Evolutionary conservation across 2,113 vertebrate species (phyloP).

Genomic region (Aramus guarauna): DNA sequence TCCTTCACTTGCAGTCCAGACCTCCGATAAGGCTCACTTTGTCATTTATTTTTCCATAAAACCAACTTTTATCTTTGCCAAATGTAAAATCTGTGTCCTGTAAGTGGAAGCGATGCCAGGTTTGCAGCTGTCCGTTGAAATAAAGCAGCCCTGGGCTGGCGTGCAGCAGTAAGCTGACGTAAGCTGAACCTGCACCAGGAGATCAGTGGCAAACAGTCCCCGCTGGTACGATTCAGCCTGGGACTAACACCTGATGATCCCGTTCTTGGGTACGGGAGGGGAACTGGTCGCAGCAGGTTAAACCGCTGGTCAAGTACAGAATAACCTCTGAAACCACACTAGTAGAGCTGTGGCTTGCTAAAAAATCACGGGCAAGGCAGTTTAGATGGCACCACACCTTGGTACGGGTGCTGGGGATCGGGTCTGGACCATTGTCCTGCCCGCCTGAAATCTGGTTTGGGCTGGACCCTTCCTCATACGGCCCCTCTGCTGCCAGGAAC

Average conservation of each 20-base stretch:
- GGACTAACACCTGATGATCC: neutral
- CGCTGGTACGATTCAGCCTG: neutral
- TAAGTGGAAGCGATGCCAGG: neutral
- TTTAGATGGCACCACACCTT: neutral
- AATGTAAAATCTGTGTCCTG: neutral
- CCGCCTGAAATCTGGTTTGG: neutral
- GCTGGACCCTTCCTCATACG: fast-evolving
- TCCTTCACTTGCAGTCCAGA: neutral
- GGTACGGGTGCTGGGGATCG: fast-evolving
- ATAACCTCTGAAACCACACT: neutral
- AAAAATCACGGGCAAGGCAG: no score
- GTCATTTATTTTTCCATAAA: neutral
- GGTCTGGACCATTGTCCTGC: neutral
- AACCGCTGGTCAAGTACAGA: neutral
- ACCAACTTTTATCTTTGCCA: neutral
- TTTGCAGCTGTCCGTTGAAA: neutral
- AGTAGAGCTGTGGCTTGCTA: neutral
- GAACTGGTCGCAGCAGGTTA: neutral
- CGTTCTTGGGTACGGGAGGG: fast-evolving
- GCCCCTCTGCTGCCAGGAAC: neutral
- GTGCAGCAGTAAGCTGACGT: neutral
- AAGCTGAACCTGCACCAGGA: neutral
- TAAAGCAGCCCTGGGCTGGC: neutral
- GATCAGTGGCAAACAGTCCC: neutral
- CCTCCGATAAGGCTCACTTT: neutral